phyloP scores from a whole-genome alignment of 2,888 invertebrate species.

The Philhelius pedissequus region DNA sequence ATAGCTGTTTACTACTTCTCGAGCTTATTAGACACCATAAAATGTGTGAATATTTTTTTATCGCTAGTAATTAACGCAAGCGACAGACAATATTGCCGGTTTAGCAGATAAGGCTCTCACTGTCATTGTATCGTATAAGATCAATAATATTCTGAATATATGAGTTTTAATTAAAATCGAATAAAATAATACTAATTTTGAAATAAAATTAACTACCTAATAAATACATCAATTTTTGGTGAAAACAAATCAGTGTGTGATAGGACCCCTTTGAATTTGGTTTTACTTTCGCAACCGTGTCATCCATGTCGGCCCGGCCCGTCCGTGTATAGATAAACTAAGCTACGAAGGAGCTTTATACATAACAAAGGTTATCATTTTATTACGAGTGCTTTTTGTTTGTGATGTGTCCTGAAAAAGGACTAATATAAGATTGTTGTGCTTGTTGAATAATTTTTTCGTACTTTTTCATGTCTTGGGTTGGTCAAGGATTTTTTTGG shows the following conservation, averaged over 20 bases:
- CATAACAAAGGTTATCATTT: too few relatives aligned
- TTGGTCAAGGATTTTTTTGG: too few relatives aligned
- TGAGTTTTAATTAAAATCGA: constrained; percentile 28
- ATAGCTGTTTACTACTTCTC: not conserved
- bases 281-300: not conserved
- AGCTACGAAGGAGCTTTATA: too few relatives aligned
- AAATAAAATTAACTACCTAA: not conserved
- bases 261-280: constrained; percentile 24
- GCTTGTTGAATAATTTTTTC: too few relatives aligned
- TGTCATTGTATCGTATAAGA: not conserved
- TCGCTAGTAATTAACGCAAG: constrained; percentile 35
- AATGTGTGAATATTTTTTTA: constrained; percentile 24
- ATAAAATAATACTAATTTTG: constrained; percentile 20
- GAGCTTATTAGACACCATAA: not conserved
- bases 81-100: constrained; percentile 21
- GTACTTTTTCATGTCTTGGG: too few relatives aligned
- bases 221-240: constrained; percentile 38
- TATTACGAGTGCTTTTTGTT: too few relatives aligned
- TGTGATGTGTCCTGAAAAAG: too few relatives aligned
- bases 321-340: too few relatives aligned
- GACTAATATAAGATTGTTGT: too few relatives aligned
- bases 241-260: constrained; percentile 38
- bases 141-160: constrained; percentile 35
- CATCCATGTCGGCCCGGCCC: not conserved
- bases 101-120: constrained; percentile 29